phyloP scores from a whole-genome alignment of 2,113 vertebrate species.

The Narcine bancroftii region DNA sequence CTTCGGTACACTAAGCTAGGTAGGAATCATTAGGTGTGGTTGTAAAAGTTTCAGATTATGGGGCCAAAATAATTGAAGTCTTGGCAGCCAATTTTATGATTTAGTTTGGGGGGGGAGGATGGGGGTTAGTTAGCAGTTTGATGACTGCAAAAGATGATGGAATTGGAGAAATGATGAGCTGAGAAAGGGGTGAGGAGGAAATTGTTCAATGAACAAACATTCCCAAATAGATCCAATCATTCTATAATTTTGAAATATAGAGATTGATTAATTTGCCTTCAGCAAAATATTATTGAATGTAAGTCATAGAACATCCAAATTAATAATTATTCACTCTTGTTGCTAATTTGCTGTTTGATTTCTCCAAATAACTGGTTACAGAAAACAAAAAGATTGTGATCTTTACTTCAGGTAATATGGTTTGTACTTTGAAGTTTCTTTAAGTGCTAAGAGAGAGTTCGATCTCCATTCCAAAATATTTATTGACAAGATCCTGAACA shows the following conservation, averaged over 20 bases:
- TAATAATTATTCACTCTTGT: neutral
- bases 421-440: neutral
- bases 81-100: neutral
- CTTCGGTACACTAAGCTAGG: neutral
- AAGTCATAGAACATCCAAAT: neutral
- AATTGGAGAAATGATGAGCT: neutral
- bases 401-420: neutral
- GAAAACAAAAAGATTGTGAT: neutral
- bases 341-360: neutral
- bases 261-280: neutral
- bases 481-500: neutral
- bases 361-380: neutral
- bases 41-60: neutral
- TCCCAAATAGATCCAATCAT: neutral
- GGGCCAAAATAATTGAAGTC: neutral
- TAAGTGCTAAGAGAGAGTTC: neutral
- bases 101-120: no score
- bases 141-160: neutral
- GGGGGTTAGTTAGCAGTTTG: no score
- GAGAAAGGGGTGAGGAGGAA: no score
- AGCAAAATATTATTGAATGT: neutral
- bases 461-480: neutral
- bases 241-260: neutral
- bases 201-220: neutral
- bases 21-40: neutral